Conservation (phyloP, 2,113 vertebrate species). For the Herpetotheres cachinnans region DNA sequence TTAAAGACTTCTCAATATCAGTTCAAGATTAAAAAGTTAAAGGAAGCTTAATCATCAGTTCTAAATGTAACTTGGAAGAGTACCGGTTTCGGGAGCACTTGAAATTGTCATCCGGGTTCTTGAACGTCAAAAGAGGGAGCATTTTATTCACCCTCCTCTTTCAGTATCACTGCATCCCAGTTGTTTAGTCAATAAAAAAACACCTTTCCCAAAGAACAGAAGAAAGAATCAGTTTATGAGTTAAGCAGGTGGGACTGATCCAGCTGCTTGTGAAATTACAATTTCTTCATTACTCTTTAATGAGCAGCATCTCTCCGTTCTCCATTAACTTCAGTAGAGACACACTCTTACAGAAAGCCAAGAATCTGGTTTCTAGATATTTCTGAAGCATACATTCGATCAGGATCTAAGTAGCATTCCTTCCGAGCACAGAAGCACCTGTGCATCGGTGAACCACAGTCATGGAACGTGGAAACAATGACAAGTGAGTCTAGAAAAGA, state of each 20-base stretch:
- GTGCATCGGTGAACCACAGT: not conserved
- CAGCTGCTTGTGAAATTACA: not conserved
- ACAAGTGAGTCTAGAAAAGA: too few species aligned
- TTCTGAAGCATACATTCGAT: not conserved
- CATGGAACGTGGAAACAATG: not conserved
- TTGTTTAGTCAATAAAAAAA: not conserved
- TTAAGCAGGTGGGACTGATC: not conserved
- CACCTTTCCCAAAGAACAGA: not conserved
- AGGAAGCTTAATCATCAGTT: constrained; percentile 48
- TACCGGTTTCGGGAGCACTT: not conserved
- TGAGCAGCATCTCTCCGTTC: not conserved
- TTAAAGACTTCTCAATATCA: constrained; percentile 53
- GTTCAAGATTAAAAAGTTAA: constrained; percentile 58
- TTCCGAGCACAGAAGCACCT: not conserved
- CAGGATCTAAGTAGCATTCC: not conserved
- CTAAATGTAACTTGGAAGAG: not conserved
- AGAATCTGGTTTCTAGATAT: not conserved
- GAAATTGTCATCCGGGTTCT: not conserved
- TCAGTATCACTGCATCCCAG: not conserved
- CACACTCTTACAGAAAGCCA: rapidly evolving
- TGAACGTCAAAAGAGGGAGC: not conserved
- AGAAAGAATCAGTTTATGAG: not conserved
- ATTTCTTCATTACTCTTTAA: not conserved
- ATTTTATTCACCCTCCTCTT: rapidly evolving
- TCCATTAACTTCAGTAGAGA: not conserved